Evolutionary conservation across 30 jellyfish, hydroid and myxozoan genomes (phyloP).

Genomic region (Aurelia aurita): DNA sequence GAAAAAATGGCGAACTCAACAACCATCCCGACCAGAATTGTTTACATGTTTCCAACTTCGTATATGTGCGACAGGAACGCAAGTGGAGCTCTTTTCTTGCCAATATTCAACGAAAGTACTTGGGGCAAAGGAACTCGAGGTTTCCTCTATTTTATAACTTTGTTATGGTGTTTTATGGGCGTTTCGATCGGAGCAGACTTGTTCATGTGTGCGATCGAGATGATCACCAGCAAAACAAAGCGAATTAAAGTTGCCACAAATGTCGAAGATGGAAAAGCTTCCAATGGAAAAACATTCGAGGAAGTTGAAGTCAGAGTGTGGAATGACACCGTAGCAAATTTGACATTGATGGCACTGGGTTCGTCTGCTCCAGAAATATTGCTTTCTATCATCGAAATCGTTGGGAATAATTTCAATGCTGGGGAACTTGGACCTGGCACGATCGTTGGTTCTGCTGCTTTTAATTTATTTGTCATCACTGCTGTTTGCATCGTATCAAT

Average conservation of each 20-base stretch:
- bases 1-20: not conserved
- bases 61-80: constrained; percentile 36
- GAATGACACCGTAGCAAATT: constrained; percentile 98
- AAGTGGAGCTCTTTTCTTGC: constrained; percentile 81
- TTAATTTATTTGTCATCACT: constrained; percentile 87
- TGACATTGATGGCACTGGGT: constrained; percentile 98
- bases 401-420: constrained; percentile 89
- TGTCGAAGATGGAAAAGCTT: constrained; percentile 67
- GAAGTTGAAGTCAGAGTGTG: constrained; percentile 97
- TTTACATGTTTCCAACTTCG: not conserved
- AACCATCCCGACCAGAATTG: not conserved
- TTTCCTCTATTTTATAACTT: constrained; percentile 72
- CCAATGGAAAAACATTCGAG: constrained; percentile 30
- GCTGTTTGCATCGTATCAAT: constrained; percentile 92
- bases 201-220: constrained; percentile 98
- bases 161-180: constrained; percentile 98
- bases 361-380: constrained; percentile 98
- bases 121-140: constrained; percentile 85
- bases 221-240: constrained; percentile 95
- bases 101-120: constrained; percentile 85
- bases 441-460: constrained; percentile 98
- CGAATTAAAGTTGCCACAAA: constrained; percentile 81
- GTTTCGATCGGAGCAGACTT: constrained; percentile 98
- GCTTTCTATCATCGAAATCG: constrained; percentile 93
- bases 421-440: constrained; percentile 99